A percentile compares a stretch with the other conserved stretches of the same genome.
phyloP scores from a whole-genome alignment of 2,888 invertebrate species.

The Noctuana brunneofusca region DNA sequence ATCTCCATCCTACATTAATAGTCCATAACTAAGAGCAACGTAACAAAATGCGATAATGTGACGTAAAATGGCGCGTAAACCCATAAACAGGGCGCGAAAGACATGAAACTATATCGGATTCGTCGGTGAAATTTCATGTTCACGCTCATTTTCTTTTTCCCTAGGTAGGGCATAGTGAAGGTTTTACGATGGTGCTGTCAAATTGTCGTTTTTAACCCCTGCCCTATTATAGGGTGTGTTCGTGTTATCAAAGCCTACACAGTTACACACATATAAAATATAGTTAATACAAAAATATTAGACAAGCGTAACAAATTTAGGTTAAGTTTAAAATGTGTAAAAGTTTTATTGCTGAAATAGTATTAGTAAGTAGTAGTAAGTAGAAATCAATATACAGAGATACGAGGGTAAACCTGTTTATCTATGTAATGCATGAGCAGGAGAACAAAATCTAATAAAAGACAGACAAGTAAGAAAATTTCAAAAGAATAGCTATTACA shows the following conservation, averaged over 20 bases:
- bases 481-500: no score
- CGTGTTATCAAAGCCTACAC: neutral
- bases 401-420: no score
- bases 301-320: no score
- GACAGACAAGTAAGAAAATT: no score
- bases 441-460: no score
- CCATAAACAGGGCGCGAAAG: conserved; percentile 10
- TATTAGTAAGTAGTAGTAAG: no score
- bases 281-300: neutral
- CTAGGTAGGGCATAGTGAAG: conserved; percentile 5
- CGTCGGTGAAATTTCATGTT: conserved; percentile 18
- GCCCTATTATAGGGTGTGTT: neutral
- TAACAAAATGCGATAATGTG: conserved; percentile 18
- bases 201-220: conserved; percentile 22
- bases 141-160: conserved; percentile 18
- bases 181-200: conserved; percentile 25
- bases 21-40: conserved; percentile 14
- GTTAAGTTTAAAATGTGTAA: no score
- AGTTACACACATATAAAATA: neutral
- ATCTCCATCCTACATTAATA: conserved; percentile 11
- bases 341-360: no score
- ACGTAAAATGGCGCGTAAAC: conserved; percentile 14
- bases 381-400: no score
- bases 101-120: conserved; percentile 25
- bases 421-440: no score